A percentile compares a stretch with the other conserved stretches of the same genome.
Evolutionary conservation across 2,888 invertebrate genomes (phyloP).

Genomic region (Sepiola atlantica): DNA sequence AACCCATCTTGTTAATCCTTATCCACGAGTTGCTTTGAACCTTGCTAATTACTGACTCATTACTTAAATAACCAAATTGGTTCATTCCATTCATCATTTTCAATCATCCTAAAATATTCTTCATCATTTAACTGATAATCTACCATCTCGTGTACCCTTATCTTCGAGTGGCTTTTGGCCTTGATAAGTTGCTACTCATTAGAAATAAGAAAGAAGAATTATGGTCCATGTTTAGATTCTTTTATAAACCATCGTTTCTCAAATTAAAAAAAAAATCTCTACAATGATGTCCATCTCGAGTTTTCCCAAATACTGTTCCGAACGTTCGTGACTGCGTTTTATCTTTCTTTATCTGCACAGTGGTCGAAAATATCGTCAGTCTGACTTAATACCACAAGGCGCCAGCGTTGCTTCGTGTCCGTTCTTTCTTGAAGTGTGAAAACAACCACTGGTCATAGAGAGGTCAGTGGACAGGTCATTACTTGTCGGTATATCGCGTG

Average conservation of each 20-base stretch:
- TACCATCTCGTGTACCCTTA: too few species aligned
- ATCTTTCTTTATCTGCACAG: background rate
- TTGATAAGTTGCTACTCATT: too few species aligned
- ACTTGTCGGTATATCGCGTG: slow-evolving; percentile 32
- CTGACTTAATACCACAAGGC: background rate
- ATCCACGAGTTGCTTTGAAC: too few species aligned
- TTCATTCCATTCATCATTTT: too few species aligned
- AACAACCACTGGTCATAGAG: background rate
- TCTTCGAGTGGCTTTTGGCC: too few species aligned
- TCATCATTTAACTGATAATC: too few species aligned
- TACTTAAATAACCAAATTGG: too few species aligned
- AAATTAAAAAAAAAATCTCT: background rate
- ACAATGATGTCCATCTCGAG: background rate
- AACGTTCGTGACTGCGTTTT: background rate
- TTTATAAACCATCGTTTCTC: background rate
- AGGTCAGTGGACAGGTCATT: background rate
- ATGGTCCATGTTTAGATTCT: background rate
- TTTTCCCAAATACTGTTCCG: background rate
- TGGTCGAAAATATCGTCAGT: background rate
- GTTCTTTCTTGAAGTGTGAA: background rate
- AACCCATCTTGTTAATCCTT: too few species aligned
- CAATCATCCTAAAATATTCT: too few species aligned
- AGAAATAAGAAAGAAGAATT: too few species aligned
- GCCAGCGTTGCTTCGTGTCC: slow-evolving; percentile 9
- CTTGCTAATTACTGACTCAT: too few species aligned